Percentiles rank a stretch among this genome's conserved stretches.
phyloP scores from a whole-genome alignment of 2,797 vertebrate species.

The Anableps anableps region DNA sequence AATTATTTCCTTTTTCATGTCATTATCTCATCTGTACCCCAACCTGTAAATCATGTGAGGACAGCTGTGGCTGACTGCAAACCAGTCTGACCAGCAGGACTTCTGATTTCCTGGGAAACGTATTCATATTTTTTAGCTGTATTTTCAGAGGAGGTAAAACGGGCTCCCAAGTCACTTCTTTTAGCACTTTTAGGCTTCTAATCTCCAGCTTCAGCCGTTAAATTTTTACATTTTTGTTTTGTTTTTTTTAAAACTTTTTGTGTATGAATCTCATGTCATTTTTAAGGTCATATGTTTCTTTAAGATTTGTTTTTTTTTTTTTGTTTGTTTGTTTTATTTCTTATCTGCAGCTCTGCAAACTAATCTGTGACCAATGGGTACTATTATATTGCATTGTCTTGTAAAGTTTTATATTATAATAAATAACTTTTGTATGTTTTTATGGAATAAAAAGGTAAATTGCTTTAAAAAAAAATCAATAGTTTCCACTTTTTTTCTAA shows the following conservation, averaged over 20 bases:
- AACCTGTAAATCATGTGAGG: constrained; percentile 6
- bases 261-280: constrained; percentile 26
- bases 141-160: constrained; percentile 14
- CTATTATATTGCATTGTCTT: constrained; percentile 80
- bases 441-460: constrained; percentile 69
- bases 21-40: not conserved
- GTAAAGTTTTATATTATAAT: constrained; percentile 83
- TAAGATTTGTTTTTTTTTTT: constrained; percentile 24
- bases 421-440: constrained; percentile 82
- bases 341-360: constrained; percentile 66
- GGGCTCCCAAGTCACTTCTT: constrained; percentile 30
- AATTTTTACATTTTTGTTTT: constrained; percentile 11
- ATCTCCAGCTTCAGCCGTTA: constrained; percentile 34
- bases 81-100: constrained; percentile 32
- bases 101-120: constrained; percentile 26
- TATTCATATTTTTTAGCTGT: not conserved
- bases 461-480: constrained; percentile 39
- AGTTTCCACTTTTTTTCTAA: constrained; percentile 65
- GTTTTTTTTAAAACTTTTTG: constrained; percentile 24
- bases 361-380: constrained; percentile 79
- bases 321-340: constrained; percentile 8
- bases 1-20: not conserved
- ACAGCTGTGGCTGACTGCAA: constrained; percentile 11
- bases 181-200: constrained; percentile 68
- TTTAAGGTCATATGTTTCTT: constrained; percentile 50